Base-by-base conservation (phyloP, 2,113 vertebrate species). In the Rhea pennata region DNA sequence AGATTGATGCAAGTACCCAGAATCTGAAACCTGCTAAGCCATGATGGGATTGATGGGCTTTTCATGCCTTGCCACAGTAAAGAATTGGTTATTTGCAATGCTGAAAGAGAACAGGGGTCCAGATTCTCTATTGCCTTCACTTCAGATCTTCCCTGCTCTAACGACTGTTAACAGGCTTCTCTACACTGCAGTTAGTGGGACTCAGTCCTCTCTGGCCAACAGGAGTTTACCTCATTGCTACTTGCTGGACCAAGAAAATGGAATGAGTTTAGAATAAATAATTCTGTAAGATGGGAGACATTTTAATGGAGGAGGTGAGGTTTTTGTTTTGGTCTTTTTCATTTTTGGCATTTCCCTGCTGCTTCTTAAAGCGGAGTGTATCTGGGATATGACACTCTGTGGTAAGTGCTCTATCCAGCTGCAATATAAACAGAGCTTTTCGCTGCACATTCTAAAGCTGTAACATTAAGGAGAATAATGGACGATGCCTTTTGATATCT, bases 391-490 rank as follows among this genome's bases (percentile, higher is more conserved):
- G 66, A 82, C 5, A 24, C 62, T 61, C 22, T 42, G 33, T 26
- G 51, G 79, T 88, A 87, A 95, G 92, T 80, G 82, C 88, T 94
- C 87, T 76, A 75, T 93, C 64, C 59, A 84, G 61, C 90, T 90
- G 46, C 89, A 96, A 91, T 97, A 62, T 97, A 98, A 97, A 97
- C 82, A 94, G 87, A 96, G 73, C 73, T 88, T 96, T 95, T 93
- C 8, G 21, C 56, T 53, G 42, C 87, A 66, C 56, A 33, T 87
- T 90, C 93, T 88, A 76, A 95, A 95, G 92, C 66, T 88, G 73
- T 95, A 88, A 93, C 78, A 74, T 96, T 96, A 92, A 93, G 87
- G 88, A 96, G 80, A 95, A 96, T 84, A 95, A 93, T 78, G 90
- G 93, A 91, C 53, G 29, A 92, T 73, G 86, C 80, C 93, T 97